Percentiles rank a stretch among this genome's conserved stretches.
These are phyloP conservation scores for Apodemus sylvaticus DNA, from an alignment of 2,113 vertebrate species.

Conservation along the genomic window DNA sequence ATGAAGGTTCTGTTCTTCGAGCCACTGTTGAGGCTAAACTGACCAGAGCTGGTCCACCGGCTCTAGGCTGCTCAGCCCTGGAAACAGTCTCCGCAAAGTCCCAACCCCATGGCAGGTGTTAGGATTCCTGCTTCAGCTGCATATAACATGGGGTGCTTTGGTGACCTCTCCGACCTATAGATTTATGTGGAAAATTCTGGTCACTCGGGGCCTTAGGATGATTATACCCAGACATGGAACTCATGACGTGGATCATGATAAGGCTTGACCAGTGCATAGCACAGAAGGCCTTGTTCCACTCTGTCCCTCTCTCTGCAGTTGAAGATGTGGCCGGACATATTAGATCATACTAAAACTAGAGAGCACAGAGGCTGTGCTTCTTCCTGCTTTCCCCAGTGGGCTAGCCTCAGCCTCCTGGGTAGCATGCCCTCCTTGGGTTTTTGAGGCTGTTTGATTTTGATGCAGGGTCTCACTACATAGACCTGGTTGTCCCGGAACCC, in stretches of 20 bases:
- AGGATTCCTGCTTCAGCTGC: background rate
- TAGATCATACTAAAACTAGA: too few relatives aligned
- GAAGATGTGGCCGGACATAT: fast-evolving
- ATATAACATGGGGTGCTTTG: background rate
- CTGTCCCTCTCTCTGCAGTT: fast-evolving
- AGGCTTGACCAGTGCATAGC: background rate
- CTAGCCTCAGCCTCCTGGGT: background rate
- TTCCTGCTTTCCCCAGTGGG: background rate
- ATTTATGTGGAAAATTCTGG: background rate
- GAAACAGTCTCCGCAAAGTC: background rate
- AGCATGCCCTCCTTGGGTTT: fast-evolving
- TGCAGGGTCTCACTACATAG: background rate
- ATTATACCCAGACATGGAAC: background rate
- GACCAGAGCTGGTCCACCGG: background rate
- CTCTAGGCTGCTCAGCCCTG: background rate
- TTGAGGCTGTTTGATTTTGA: background rate
- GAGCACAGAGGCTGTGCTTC: background rate
- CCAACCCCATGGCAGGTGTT: background rate
- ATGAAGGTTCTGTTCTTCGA: background rate
- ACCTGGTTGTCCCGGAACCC: background rate
- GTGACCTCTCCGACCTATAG: background rate
- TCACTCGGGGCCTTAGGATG: background rate
- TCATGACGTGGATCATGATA: background rate
- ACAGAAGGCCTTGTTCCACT: fast-evolving
- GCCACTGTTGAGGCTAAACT: background rate